Conservation (phyloP, 2,797 vertebrate genomes). For the Odontamblyopus rebecca region DNA sequence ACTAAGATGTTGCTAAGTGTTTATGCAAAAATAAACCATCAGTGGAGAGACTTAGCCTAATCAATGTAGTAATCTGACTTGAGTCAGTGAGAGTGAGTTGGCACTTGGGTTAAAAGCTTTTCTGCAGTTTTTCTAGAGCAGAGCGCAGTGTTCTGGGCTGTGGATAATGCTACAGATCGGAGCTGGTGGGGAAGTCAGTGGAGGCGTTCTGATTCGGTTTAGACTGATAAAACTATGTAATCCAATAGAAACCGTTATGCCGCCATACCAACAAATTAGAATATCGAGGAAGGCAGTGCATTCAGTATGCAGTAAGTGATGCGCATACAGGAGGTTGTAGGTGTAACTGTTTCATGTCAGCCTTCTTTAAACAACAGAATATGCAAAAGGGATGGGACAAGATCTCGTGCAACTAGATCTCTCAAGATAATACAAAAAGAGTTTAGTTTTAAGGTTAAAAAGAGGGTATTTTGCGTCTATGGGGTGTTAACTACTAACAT, state of each 20-base stretch:
- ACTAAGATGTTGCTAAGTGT: constrained; percentile 9
- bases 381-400: not conserved
- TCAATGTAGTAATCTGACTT: constrained; percentile 15
- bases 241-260: constrained; percentile 14
- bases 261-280: constrained; percentile 3
- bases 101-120: constrained; percentile 12
- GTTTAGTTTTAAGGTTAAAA: no score
- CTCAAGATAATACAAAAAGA: no score
- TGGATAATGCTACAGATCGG: constrained; percentile 9
- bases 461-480: no score
- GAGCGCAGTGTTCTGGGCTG: constrained; percentile 2
- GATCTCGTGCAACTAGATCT: not conserved
- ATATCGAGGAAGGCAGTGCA: not conserved
- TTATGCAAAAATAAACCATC: constrained; percentile 15
- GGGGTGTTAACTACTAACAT: no score
- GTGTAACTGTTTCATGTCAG: not conserved
- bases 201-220: constrained; percentile 11
- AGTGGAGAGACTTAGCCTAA: constrained; percentile 4
- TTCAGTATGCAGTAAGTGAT: constrained; percentile 3
- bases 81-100: constrained; percentile 10
- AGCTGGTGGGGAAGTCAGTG: constrained; percentile 13
- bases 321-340: not conserved
- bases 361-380: not conserved
- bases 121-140: constrained; percentile 2
- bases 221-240: constrained; percentile 15